Evolutionary conservation across 2,888 invertebrate species (phyloP), one percentile per base, ranked within the genome.

Genomic region (Malachius bipustulatus): DNA sequence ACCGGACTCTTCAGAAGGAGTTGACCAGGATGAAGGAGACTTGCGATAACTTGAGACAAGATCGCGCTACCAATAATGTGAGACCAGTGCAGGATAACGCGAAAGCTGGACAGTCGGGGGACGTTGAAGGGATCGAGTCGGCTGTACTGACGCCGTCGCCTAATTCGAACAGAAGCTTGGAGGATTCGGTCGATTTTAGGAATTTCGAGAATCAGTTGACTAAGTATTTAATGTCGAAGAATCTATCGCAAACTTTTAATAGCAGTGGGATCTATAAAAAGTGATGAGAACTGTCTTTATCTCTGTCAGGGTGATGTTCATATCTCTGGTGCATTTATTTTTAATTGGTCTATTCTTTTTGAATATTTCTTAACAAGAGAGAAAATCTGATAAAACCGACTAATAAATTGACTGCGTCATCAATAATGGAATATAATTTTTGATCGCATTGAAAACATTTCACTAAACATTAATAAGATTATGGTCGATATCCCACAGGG

Each of bases 21-120:
- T 63, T 84, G 43, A 80, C 79, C 38, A 75, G 77, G 56, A 82
- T 84, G 82, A 83, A 82, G 51, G 78, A 81, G 52, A 79, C 79
- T 13, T 75, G 82, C 52, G 81, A 82, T 47, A 77, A 73, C 44
- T 67, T 81, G 49, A 62, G 69, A 16, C 66, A 66, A 35, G 66
- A 51, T 28, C 44, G 42, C 36, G 32, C 31, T 8, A 8, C 12
- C 11, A 32, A 27, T 29, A 30, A 32, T 28, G 9, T 35, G 31
- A 35, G 33, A 16, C 27, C 32, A 26, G 34, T 35, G 24, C 27
- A 28, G 3, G 30, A 32, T 12, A 33, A 65, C 3, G 46, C 66
- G 38, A 64, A 65, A 32, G 37, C 42, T 13, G 43, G 39, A 29
- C 43, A 39, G 37, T 50, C 43, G 32, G 41, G 26, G 33, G 40